Base-by-base conservation (phyloP, 2,797 vertebrate genomes). In the Hybognathus amarus region DNA sequence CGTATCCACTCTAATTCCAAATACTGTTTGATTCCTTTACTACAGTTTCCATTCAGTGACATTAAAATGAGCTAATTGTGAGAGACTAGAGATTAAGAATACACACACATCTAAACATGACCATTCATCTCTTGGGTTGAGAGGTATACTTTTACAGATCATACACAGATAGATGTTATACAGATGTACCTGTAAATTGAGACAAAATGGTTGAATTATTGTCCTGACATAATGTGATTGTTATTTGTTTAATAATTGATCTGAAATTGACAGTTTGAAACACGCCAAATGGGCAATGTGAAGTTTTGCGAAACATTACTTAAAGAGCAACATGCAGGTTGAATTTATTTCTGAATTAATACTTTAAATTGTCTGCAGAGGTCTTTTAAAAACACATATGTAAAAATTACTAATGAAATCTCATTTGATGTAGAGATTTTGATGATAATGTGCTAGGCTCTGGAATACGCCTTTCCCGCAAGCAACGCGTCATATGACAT, bases 11-110 rank as follows among this genome's bases (percentile, higher is more conserved):
- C 76, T 75, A 66, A 61, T 24, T 59, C 56, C 90, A 85, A 89
- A 86, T 90, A 89, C 87, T 88, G 77, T 87, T 85, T 74, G 78
- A 86, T 87, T 89, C 80, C 80, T 77, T 75, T 81, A 77, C 54
- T 13, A 33, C 22, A 70, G 66, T 89, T 88, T 52, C 15, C n/a
- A 52, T 75, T 40, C 33, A 67, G 33, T 47, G 52, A 77, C 52
- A 83, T 77, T 83, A 61, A 56, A 77, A 63, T 1, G 52, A 77
- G 54, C 36, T 83, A 77, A 83, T 68, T 77, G 24, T 42, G 11
- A 83, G 67, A n/a, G 24, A 74, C 40, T 20, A 38, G 22, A 22
- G 42, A 50, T 27, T n/a, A 76, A 40, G 42, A 56, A 91, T 85
- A 88, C 85, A 40, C 24, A 52, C 45, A 63, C 27, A 73, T 56